Base-by-base conservation (phyloP, 2,797 vertebrate genomes). In the Neosilurus mollespiculum region DNA sequence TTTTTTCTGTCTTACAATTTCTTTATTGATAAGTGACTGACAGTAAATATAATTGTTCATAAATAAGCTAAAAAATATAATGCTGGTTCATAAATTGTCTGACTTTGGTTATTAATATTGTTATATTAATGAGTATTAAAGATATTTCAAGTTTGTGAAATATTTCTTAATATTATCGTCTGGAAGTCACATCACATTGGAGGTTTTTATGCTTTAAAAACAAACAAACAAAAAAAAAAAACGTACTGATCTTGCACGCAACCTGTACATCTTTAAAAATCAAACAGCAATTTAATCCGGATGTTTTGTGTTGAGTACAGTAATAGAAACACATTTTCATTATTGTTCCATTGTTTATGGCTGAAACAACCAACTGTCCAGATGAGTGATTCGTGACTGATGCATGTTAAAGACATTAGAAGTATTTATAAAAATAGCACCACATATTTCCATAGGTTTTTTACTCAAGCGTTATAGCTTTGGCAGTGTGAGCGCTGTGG, bases 11-110 rank as follows among this genome's bases (percentile, higher is more conserved):
- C 11, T 49, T 75, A 49, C 34, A 78, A 78, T 62, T 24, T 62
- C 59, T 62, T 78, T 78, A 62, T 18, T 49, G 58, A 14, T 61
- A 59, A 37, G 20, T n/a, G 30, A 24, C 53, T 77, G 58, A 24
- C 37, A 49, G 54, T 78, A 78, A 78, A 62, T 62, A 37, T 26
- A 64, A 64, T 51, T 64, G 9, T 51, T 64, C 61, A 51, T 59
- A 76, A 76, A 37, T 76, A 18, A 76, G 26, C 54, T 58, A 76
- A 18, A 37, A 61, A 61, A 61, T 61, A 61, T 62, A 77, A 43
- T 10, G 12, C 30, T 76, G 10, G 30, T n/a, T 59, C 30, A 76
- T 37, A 76, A 76, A 61, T 76, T 7, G 61, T 78, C 8, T 49
- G 59, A 64, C 37, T 26, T 51, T 64, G n/a, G 37, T 64, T 65